Evolutionary conservation across 2,888 invertebrate species (phyloP), one percentile per base, ranked within the genome.

Genomic region (Tolmerus cingulatus): DNA sequence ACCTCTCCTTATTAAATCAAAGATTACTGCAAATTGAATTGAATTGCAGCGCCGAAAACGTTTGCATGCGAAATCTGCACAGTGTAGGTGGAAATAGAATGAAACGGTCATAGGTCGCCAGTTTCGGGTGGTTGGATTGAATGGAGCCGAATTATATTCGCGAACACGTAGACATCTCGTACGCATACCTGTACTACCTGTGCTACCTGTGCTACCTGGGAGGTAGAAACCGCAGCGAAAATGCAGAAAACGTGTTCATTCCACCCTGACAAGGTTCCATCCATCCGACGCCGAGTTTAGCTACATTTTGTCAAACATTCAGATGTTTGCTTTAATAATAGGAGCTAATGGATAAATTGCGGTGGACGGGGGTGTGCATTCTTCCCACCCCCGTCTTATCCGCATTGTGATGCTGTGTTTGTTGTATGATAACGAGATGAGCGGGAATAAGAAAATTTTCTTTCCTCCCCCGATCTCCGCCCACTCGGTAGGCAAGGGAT

Each of bases 321-420:
- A 43, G 34, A 43, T 74, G 43, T 85, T 74, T 84, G 34, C 84
- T 74, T 74, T 74, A 74, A 85, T 85, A 85, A 85, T 85, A 85
- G 85, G 9, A 27, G 23, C 46, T 85, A 85, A 85, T 85, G 85
- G 74, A 85, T 74, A 74, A 74, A 85, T 27, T 85, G 85, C 27
- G 43, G 40, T 40, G 40, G 12, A 82, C 23, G 19, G 51, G 51
- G 34, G 37, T 14, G 4, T 84, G 82, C 82, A 84, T 66, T 84
- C 40, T 57, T 27, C 14, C 23, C 23, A 57, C n/a, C 14, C 14
- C 8, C 8, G 55, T 51, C 79, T 79, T 79, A 79, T 79, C 79
- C 79, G 14, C 55, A 79, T 79, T 78, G 16, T 51, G 7, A 5
- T 79, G 30, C 51, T 51, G 19, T 51, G 51, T 66, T 12, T 79